phyloP scores from a whole-genome alignment of 2,888 invertebrate species.

The Polydrusus cervinus region DNA sequence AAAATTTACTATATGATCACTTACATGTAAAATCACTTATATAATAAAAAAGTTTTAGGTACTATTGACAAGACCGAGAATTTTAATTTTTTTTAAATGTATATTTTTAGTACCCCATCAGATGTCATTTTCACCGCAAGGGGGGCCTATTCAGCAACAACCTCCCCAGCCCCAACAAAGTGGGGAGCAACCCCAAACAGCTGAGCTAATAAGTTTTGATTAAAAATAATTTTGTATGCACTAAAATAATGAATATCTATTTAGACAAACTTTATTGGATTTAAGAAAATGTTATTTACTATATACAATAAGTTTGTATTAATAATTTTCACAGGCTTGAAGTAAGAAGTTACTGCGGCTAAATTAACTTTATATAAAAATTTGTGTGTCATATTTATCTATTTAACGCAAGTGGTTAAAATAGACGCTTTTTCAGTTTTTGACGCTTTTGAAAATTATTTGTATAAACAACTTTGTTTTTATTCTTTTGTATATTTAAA shows the following conservation, averaged over 20 bases:
- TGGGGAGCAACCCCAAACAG: conserved; percentile 76
- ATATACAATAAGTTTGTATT: not conserved
- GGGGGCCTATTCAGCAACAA: conserved; percentile 51
- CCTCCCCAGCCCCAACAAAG: conserved; percentile 60
- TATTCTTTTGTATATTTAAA: conserved; percentile 1
- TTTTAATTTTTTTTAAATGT: too few relatives aligned
- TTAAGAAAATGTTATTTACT: not conserved
- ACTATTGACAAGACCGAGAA: too few relatives aligned
- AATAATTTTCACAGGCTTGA: not conserved
- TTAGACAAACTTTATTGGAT: conserved; percentile 1
- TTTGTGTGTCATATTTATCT: too few relatives aligned
- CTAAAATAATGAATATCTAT: conserved; percentile 3
- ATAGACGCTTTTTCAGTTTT: not conserved
- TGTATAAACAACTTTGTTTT: not conserved
- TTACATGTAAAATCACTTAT: too few relatives aligned
- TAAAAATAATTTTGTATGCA: conserved; percentile 68
- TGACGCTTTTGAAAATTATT: conserved; percentile 1
- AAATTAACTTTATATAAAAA: too few relatives aligned
- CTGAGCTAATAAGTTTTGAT: conserved; percentile 89
- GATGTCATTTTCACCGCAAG: conserved; percentile 61
- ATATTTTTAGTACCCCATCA: conserved; percentile 52
- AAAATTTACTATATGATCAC: too few relatives aligned
- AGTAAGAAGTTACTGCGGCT: too few relatives aligned
- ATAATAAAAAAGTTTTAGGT: too few relatives aligned
- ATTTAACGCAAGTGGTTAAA: not conserved